These are phyloP conservation scores for Scleropages formosus DNA, from an alignment of 2,797 vertebrate genomes.

Conservation along the genomic window DNA sequence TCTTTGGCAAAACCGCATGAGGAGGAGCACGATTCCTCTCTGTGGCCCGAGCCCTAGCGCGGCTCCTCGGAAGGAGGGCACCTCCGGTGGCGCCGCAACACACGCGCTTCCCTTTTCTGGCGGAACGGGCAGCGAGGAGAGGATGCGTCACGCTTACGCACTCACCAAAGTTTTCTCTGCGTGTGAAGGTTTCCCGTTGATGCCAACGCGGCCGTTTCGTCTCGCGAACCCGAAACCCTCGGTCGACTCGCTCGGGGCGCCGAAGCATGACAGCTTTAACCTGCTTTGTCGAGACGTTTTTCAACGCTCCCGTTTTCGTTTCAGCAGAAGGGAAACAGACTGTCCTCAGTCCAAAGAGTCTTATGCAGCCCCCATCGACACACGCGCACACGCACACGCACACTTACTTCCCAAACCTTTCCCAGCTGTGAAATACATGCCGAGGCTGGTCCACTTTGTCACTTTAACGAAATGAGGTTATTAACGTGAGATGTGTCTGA, in stretches of 20 bases:
- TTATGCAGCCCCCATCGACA: slow-evolving; percentile 1
- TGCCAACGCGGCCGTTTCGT: neutral
- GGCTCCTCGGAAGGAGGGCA: neutral
- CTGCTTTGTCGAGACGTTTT: neutral
- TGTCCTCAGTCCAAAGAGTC: slow-evolving; percentile 17
- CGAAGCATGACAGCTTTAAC: slow-evolving; percentile 10
- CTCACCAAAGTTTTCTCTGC: neutral
- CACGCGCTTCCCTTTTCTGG: neutral
- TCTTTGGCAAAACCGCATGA: neutral
- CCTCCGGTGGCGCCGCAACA: neutral
- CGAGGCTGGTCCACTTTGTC: too few relatives aligned
- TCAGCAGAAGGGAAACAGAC: slow-evolving; percentile 11
- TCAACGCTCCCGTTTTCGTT: neutral
- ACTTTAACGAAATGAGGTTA: too few relatives aligned
- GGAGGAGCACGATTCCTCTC: slow-evolving; percentile 3
- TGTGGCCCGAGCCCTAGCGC: slow-evolving; percentile 8
- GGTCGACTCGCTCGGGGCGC: neutral
- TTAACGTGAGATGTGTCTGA: neutral
- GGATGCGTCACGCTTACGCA: neutral
- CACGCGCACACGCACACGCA: too few relatives aligned
- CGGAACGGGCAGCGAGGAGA: neutral
- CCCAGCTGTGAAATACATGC: too few relatives aligned
- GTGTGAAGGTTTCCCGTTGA: neutral
- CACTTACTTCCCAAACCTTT: too few relatives aligned
- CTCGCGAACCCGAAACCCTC: neutral